Conservation (phyloP, 1,140 invertebrate species). For the Scaptomyza montana region DNA sequence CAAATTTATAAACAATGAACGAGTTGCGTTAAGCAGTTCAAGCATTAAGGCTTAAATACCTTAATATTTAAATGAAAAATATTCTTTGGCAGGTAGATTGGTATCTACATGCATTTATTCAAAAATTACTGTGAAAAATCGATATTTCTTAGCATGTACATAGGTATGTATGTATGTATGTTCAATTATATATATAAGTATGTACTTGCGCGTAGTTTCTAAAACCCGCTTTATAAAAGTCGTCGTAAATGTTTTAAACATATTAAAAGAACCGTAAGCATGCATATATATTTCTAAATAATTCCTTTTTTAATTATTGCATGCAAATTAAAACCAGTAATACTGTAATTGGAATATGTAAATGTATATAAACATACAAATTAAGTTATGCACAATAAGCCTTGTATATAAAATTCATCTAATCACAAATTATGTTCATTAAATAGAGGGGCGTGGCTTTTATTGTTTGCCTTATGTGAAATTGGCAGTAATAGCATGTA, state of each 20-base stretch:
- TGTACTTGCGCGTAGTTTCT: slow-evolving; percentile 3
- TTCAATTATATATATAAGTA: slow-evolving; percentile 14
- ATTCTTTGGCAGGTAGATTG: slow-evolving; percentile 4
- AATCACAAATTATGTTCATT: not conserved
- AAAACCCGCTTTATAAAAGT: slow-evolving; percentile 21
- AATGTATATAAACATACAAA: not conserved
- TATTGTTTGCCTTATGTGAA: not conserved
- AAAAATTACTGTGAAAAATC: slow-evolving; percentile 42
- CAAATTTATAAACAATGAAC: slow-evolving; percentile 1
- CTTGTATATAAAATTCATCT: not conserved
- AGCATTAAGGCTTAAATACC: not conserved
- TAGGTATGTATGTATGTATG: slow-evolving; percentile 10
- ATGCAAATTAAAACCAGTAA: not conserved
- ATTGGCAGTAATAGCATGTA: not conserved
- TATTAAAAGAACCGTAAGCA: not conserved
- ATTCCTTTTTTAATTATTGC: too few relatives aligned
- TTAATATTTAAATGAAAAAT: not conserved
- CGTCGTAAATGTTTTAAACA: not conserved
- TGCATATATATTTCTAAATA: not conserved
- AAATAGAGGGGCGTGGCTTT: not conserved
- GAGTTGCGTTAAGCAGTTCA: not conserved
- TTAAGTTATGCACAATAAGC: not conserved
- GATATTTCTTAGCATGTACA: slow-evolving; percentile 44
- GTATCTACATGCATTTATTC: slow-evolving; percentile 8
- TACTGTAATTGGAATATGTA: not conserved